phyloP scores from a whole-genome alignment of 2,888 invertebrate species.

The Aromia moschata region DNA sequence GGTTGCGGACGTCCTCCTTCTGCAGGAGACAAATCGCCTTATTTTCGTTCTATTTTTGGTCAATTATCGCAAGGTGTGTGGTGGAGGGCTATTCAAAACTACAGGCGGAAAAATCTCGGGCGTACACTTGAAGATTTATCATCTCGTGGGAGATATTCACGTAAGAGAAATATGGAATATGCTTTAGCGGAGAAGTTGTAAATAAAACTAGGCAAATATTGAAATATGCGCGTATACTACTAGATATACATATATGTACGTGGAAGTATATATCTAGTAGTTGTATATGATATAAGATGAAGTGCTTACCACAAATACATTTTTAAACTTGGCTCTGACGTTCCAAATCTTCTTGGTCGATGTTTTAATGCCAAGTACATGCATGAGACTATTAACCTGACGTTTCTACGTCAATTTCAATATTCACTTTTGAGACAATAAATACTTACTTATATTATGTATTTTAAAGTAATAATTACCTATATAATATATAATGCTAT shows the following conservation, averaged over 20 bases:
- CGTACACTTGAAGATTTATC: neutral
- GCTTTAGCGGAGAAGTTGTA: neutral
- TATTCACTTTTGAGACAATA: too few species aligned
- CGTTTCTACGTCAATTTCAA: too few species aligned
- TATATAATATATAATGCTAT: too few species aligned
- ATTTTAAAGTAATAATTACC: too few species aligned
- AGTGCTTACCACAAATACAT: too few species aligned
- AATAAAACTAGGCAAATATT: neutral
- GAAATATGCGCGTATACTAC: slow-evolving; percentile 1
- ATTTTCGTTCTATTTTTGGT: slow-evolving; percentile 29
- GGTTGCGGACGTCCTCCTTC: slow-evolving; percentile 30
- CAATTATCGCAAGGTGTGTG: slow-evolving; percentile 6
- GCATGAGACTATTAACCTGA: too few species aligned
- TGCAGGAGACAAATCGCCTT: slow-evolving; percentile 26
- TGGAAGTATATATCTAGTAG: neutral
- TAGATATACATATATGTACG: neutral
- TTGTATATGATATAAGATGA: too few species aligned
- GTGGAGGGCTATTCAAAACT: neutral
- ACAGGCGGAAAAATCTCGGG: neutral
- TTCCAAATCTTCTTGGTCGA: too few species aligned
- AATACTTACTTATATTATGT: too few species aligned
- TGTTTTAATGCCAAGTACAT: too few species aligned
- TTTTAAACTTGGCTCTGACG: too few species aligned
- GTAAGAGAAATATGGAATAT: neutral
- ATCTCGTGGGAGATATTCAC: neutral